phyloP scores from a whole-genome alignment of 2,888 invertebrate species.

The Thymelicus lineola region DNA sequence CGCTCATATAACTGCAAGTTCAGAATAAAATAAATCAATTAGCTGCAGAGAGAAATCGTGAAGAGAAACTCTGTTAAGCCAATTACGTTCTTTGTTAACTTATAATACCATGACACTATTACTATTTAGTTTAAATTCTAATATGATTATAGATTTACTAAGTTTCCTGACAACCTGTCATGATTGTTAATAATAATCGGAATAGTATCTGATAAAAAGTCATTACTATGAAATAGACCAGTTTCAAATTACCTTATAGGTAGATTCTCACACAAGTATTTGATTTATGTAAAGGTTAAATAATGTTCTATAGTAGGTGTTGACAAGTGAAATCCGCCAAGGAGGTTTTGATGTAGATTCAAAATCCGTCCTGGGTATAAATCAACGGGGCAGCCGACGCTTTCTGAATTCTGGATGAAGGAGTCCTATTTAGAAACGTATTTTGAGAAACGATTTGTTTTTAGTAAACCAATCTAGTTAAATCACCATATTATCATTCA shows the following conservation, averaged over 20 bases:
- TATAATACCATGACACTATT: too few species aligned
- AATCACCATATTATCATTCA: not conserved
- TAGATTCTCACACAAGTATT: too few species aligned
- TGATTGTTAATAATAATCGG: too few species aligned
- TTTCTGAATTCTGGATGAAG: conserved; percentile 72
- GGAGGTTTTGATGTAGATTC: conserved; percentile 42
- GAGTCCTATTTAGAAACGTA: conserved; percentile 49
- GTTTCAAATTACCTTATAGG: too few species aligned
- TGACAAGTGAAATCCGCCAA: conserved; percentile 19
- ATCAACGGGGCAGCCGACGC: conserved; percentile 72
- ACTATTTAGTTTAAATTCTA: too few species aligned
- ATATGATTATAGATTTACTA: too few species aligned
- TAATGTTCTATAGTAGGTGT: conserved; percentile 8
- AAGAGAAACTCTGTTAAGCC: not conserved
- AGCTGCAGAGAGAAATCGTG: conserved; percentile 31
- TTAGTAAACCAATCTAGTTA: not conserved
- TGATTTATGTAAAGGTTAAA: not conserved
- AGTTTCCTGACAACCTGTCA: too few species aligned
- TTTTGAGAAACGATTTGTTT: conserved; percentile 44
- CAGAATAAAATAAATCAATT: conserved; percentile 40
- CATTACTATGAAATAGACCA: too few species aligned
- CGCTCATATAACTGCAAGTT: too few species aligned
- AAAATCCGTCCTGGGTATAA: conserved; percentile 64
- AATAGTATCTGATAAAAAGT: too few species aligned
- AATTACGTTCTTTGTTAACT: conserved; percentile 4